Base-by-base conservation (phyloP, 2,888 invertebrate species). In the Mellilla xanthometata region DNA sequence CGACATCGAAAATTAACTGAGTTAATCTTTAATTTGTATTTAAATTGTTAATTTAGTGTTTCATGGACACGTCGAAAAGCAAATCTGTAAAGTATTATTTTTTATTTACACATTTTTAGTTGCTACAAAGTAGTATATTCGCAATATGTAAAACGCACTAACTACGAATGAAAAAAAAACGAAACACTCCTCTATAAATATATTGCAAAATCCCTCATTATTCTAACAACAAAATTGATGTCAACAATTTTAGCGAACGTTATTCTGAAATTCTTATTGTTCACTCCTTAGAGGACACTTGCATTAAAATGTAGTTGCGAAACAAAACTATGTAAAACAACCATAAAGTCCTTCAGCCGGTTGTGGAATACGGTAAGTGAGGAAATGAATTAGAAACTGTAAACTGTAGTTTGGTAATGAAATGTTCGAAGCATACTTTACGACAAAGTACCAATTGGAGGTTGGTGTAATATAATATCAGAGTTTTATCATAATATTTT, bases 171-270 rank as follows among this genome's bases (percentile, higher is more conserved):
- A n/a, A n/a, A n/a, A n/a, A n/a, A n/a, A n/a, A n/a, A n/a, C n/a
- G n/a, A n/a, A n/a, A n/a, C n/a, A n/a, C n/a, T n/a, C n/a, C n/a
- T n/a, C n/a, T n/a, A n/a, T n/a, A n/a, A n/a, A n/a, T n/a, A n/a
- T n/a, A n/a, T n/a, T n/a, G n/a, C n/a, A n/a, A n/a, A n/a, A n/a
- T n/a, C n/a, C 4, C 15, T 22, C 19, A 38, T 42, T 39, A 48
- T 32, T 30, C 27, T 40, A 64, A 77, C 72, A 77, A 76, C 76
- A 59, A 71, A 73, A 74, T 68, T 68, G 66, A 66, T 71, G 68
- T 65, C 51, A 64, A 71, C 64, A 57, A 52, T 45, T 62, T 58
- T 56, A 53, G 59, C 64, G 53, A 54, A 64, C 58, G 55, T 53
- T 54, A 51, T 64, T 54, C 58, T 49, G 61, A 67, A 66, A 68